Evolutionary conservation across 2,797 vertebrate genomes (phyloP).

Genomic region (Oophaga sylvatica): DNA sequence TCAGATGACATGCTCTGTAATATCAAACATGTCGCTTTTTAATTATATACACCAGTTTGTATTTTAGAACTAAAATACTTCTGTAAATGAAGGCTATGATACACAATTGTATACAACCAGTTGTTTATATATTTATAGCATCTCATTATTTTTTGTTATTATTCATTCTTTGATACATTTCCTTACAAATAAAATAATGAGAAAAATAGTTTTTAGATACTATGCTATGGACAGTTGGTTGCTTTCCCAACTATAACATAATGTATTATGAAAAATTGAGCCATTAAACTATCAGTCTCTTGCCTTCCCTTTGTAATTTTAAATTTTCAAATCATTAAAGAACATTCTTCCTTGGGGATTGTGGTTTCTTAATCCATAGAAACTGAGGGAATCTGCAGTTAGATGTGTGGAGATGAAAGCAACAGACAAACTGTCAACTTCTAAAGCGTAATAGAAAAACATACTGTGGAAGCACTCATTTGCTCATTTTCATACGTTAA

Average conservation of each 20-base stretch:
- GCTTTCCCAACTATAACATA: slow-evolving; percentile 25
- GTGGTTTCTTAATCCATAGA: slow-evolving; percentile 58
- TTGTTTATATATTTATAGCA: slow-evolving; percentile 3
- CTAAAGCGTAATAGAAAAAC: slow-evolving; percentile 48
- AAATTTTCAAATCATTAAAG: slow-evolving; percentile 60
- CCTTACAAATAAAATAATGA: slow-evolving; percentile 7
- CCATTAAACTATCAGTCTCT: slow-evolving; percentile 57
- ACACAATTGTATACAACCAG: slow-evolving; percentile 11
- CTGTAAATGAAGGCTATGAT: slow-evolving; percentile 31
- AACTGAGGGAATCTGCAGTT: slow-evolving; percentile 56
- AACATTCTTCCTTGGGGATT: slow-evolving; percentile 57
- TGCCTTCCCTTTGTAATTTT: slow-evolving; percentile 55
- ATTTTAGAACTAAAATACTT: slow-evolving; percentile 35
- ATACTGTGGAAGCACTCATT: slow-evolving; percentile 44
- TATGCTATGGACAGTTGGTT: slow-evolving; percentile 32
- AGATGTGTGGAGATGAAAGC: slow-evolving; percentile 59
- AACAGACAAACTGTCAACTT: slow-evolving; percentile 49
- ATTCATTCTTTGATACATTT: slow-evolving; percentile 31
- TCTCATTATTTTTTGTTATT: slow-evolving; percentile 33
- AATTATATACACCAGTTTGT: slow-evolving; percentile 40
- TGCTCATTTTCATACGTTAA: slow-evolving; percentile 45
- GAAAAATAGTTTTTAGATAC: background rate
- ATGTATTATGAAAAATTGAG: slow-evolving; percentile 29
- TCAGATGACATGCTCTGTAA: slow-evolving; percentile 29
- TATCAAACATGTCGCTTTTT: slow-evolving; percentile 32